Evolutionary conservation across 2,888 invertebrate species (phyloP).

Genomic region (Conus canariensis): DNA sequence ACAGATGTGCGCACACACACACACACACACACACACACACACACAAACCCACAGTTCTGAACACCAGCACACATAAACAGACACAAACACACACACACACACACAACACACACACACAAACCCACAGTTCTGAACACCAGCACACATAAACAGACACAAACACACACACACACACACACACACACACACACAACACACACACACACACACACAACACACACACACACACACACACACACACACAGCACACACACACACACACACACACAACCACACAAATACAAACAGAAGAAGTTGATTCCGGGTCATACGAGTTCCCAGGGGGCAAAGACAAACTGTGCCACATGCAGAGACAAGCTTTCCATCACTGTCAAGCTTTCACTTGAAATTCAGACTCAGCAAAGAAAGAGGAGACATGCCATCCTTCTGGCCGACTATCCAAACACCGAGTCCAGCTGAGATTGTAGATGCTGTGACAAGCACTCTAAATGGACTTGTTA

Average conservation of each 20-base stretch:
- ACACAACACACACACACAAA: background rate
- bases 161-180: background rate
- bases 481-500: background rate
- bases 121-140: too few relatives aligned
- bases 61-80: background rate
- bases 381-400: slow-evolving; percentile 1
- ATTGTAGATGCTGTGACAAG: background rate
- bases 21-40: too few relatives aligned
- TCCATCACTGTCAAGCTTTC: slow-evolving; percentile 32
- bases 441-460: background rate
- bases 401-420: background rate
- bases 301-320: background rate
- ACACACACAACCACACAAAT: background rate
- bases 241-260: background rate
- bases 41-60: background rate
- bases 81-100: background rate
- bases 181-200: background rate
- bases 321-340: background rate
- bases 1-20: too few relatives aligned
- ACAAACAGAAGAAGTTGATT: background rate
- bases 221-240: background rate
- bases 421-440: background rate
- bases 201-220: background rate
- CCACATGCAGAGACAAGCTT: background rate
- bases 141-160: too few relatives aligned